Conservation (phyloP, 2,113 vertebrate genomes). For the Sceloporus undulatus region DNA sequence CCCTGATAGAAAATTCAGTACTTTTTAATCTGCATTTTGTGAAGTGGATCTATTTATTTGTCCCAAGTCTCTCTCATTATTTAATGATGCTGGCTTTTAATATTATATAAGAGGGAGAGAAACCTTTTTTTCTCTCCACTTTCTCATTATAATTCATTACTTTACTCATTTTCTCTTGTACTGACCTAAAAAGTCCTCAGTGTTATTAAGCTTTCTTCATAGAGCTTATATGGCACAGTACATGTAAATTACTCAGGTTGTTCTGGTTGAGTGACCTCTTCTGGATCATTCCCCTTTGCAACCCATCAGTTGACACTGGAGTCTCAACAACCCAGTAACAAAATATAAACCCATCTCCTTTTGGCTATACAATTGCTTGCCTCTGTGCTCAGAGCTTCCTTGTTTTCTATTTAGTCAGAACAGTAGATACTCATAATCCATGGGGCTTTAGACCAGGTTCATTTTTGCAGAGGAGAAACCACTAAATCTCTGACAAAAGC, state of each 20-base stretch:
- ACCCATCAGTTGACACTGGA: not conserved
- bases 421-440: too few relatives aligned
- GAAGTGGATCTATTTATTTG: not conserved
- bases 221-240: too few relatives aligned
- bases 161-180: not conserved
- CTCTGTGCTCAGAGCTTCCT: not conserved
- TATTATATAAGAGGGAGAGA: not conserved
- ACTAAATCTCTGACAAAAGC: not conserved
- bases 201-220: not conserved
- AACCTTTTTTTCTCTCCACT: not conserved
- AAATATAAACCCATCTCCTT: too few relatives aligned
- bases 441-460: not conserved
- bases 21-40: not conserved
- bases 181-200: not conserved
- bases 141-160: too few relatives aligned
- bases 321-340: not conserved
- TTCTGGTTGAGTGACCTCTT: not conserved
- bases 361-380: not conserved
- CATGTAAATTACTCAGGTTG: not conserved
- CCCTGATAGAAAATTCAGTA: not conserved
- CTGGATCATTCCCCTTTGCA: not conserved
- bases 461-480: not conserved
- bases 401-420: not conserved
- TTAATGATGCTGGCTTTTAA: not conserved
- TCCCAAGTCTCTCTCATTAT: not conserved